Evolutionary conservation across 2,113 vertebrate genomes (phyloP), one percentile per base, ranked within the genome.

Genomic region (Mystacornis crossleyi): DNA sequence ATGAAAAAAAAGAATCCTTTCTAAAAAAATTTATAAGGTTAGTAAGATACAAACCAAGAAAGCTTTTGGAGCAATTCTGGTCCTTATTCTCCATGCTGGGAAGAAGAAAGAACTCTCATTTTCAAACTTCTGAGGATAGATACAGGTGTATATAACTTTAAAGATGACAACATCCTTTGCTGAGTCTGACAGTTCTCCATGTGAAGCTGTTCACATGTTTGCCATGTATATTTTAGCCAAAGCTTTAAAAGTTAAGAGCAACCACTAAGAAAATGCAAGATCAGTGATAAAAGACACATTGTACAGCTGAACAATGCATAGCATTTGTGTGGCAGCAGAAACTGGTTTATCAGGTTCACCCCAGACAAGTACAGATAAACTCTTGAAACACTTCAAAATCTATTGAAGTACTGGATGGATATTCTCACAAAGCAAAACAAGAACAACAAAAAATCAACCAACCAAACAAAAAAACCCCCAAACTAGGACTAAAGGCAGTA

Each of bases 291-390:
- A 92, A 90, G 45, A 54, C 53, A 64, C 1, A 2, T 29, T 60
- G 54, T 71, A 14, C 45, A 33, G 57, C 71, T 64, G 65, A 87
- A 67, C 51, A 79, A 57, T 54, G 43, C 4, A 0, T 6, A 29
- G 54, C 18, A 34, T 50, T 92, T 51, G 9, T 69, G 47, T 53
- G 65, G 42, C 58, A 88, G 86, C 74, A 69, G 33, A 81, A 95
- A 91, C 84, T 72, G 82, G 82, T 95, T 88, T 70, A 58, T 90
- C 82, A 54, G 42, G 88, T 90, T 96, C n/a, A 80, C 42, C 12
- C 5, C 12, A 33, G 61, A 6, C 21, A 29, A 5, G 11, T 15
- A 21, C 2, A 67, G 36, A 54, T 70, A 71, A 81, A 29, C 23
- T 50, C 70, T 36, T 53, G 24, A 69, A 74, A 42, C 25, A n/a